Conservation (phyloP, 2,797 vertebrate genomes). For the Hippoglossus hippoglossus region DNA sequence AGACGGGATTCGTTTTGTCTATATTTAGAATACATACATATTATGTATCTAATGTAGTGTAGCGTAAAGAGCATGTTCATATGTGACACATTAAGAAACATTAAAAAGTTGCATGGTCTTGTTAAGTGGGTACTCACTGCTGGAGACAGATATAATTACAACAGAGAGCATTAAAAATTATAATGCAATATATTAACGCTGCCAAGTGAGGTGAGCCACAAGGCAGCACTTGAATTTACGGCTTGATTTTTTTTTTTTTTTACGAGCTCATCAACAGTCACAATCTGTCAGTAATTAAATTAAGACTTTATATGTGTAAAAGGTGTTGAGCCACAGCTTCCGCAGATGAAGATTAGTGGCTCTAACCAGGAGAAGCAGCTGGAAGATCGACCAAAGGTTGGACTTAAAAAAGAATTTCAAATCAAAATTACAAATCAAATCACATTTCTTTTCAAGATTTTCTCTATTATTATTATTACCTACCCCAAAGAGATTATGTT, state of each 20-base stretch:
- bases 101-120: neutral
- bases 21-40: too few relatives aligned
- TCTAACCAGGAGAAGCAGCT: too few relatives aligned
- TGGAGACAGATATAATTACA: neutral
- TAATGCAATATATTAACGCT: neutral
- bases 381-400: too few relatives aligned
- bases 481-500: neutral
- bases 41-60: too few relatives aligned
- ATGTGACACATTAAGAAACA: neutral
- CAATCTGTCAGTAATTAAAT: neutral
- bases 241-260: neutral
- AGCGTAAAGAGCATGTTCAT: neutral
- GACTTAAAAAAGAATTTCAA: neutral
- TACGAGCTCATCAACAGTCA: neutral
- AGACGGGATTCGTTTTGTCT: neutral
- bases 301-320: too few relatives aligned
- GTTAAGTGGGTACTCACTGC: neutral
- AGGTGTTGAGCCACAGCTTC: too few relatives aligned
- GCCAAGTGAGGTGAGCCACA: neutral
- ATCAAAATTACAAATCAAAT: too few relatives aligned
- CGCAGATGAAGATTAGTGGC: too few relatives aligned
- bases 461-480: neutral
- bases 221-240: slow-evolving; percentile 5
- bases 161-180: neutral
- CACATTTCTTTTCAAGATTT: too few relatives aligned